A percentile compares a stretch with the other conserved stretches of the same genome.
These are phyloP conservation scores for Helicolenus hilgendorfi DNA, from an alignment of 2,797 vertebrate species.

Conservation along the genomic window DNA sequence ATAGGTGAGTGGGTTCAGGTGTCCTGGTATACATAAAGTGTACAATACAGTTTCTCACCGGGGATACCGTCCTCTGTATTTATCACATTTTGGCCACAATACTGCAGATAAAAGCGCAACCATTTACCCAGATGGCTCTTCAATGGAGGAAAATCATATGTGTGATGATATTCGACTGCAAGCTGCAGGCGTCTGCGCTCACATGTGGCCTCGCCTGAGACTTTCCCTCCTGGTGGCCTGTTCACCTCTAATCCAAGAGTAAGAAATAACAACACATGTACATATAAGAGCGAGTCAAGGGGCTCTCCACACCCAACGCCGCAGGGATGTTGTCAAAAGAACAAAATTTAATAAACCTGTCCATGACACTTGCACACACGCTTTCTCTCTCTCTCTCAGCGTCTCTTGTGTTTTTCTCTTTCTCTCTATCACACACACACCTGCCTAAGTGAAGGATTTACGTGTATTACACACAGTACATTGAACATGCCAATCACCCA, in stretches of 20 bases:
- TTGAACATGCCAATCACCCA: constrained; percentile 85
- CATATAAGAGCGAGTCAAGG: constrained; percentile 70
- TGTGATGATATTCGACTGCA: constrained; percentile 58
- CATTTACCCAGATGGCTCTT: constrained; percentile 78
- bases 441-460: constrained; percentile 85
- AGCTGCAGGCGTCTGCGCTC: constrained; percentile 25
- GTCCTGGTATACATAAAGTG: constrained; percentile 51
- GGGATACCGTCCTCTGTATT: constrained; percentile 64
- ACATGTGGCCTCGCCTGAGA: constrained; percentile 36
- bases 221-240: constrained; percentile 51
- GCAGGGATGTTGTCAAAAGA: constrained; percentile 84
- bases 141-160: constrained; percentile 62
- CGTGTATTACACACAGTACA: constrained; percentile 83
- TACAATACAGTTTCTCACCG: constrained; percentile 67
- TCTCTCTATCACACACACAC: constrained; percentile 64
- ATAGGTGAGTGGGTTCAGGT: constrained; percentile 75
- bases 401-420: constrained; percentile 53
- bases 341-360: constrained; percentile 86
- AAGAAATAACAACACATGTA: constrained; percentile 61
- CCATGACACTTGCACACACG: constrained; percentile 77
- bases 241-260: constrained; percentile 43
- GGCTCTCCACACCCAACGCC: constrained; percentile 72
- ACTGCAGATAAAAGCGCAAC: constrained; percentile 65
- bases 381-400: constrained; percentile 40
- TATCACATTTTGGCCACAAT: constrained; percentile 76